phyloP scores from a whole-genome alignment of 1,140 invertebrate species.

The Sipha flava region DNA sequence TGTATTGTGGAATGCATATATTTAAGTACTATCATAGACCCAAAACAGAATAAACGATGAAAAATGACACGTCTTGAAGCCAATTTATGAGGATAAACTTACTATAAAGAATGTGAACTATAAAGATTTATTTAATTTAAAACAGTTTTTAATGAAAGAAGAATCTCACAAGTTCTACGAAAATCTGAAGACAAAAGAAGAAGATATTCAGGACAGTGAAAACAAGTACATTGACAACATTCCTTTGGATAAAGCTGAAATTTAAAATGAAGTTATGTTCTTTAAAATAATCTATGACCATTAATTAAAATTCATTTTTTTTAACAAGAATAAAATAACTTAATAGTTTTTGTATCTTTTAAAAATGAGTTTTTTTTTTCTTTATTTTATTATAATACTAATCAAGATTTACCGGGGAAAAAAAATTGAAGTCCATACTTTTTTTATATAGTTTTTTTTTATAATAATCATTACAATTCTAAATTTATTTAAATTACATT shows the following conservation, averaged over 20 bases:
- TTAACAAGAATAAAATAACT: too few species aligned
- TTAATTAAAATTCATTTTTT: too few species aligned
- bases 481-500: neutral
- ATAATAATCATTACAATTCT: neutral
- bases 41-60: neutral
- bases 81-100: neutral
- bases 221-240: neutral
- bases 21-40: neutral
- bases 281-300: neutral
- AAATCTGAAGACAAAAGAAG: neutral
- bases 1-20: neutral
- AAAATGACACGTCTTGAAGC: neutral
- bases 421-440: neutral
- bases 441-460: neutral
- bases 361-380: too few species aligned
- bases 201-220: neutral
- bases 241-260: neutral
- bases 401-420: neutral
- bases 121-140: slow-evolving; percentile 3
- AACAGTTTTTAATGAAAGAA: neutral
- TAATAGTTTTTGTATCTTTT: too few species aligned
- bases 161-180: neutral
- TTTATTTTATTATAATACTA: too few species aligned
- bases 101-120: neutral
- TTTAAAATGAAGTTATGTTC: neutral